Evolutionary conservation across 2,888 invertebrate species (phyloP).

Genomic region (Orchesellides sinensis): DNA sequence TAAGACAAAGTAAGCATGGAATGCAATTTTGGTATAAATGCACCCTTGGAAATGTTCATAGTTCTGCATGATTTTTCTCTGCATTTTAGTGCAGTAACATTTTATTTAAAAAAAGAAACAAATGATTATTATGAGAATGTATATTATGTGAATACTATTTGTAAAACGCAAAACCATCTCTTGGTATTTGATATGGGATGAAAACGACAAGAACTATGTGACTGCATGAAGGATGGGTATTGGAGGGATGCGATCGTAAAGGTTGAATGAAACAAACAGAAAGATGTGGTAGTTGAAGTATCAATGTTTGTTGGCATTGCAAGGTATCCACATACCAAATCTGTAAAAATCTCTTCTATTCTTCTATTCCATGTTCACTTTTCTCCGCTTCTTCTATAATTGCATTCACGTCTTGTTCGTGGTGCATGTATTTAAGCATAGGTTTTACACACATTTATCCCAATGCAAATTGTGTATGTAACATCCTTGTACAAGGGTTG

Average conservation of each 20-base stretch:
- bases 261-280: background rate
- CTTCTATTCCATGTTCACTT: background rate
- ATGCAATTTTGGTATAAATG: too few species aligned
- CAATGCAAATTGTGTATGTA: too few species aligned
- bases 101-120: too few species aligned
- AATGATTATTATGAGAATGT: background rate
- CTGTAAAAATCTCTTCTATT: background rate
- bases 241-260: background rate
- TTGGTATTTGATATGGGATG: too few species aligned
- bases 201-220: too few species aligned
- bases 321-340: background rate
- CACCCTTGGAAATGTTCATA: too few species aligned
- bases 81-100: too few species aligned
- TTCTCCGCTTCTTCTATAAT: background rate
- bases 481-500: constrained; percentile 3
- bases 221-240: too few species aligned
- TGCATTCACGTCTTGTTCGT: background rate
- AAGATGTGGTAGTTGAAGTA: background rate
- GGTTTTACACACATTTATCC: too few species aligned
- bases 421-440: background rate
- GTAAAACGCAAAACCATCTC: background rate
- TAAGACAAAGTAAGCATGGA: too few species aligned
- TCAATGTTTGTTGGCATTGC: background rate
- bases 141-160: background rate
- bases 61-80: too few species aligned